Evolutionary conservation across 2,113 vertebrate species (phyloP).

Genomic region (Atlantisia rogersi): DNA sequence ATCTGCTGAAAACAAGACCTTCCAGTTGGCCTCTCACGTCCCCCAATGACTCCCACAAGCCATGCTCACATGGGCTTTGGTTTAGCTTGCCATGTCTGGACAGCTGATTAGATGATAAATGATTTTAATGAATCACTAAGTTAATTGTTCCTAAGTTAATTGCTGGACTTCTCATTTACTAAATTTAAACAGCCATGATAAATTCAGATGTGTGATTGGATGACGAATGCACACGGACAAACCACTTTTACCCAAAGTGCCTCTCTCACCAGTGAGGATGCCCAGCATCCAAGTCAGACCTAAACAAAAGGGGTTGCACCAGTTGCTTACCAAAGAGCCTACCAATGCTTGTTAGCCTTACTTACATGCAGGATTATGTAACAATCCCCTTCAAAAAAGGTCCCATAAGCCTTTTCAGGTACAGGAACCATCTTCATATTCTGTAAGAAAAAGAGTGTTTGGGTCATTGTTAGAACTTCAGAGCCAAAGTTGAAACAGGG

Average conservation of each 20-base stretch:
- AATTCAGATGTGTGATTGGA: neutral
- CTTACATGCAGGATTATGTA: slow-evolving; percentile 87
- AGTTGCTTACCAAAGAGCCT: neutral
- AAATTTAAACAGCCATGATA: neutral
- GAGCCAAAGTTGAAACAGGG: neutral
- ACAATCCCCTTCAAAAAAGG: slow-evolving; percentile 91
- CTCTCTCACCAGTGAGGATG: neutral
- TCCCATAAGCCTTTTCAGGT: slow-evolving; percentile 82
- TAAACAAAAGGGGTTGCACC: neutral
- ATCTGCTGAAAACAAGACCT: neutral
- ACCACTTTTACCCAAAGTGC: neutral
- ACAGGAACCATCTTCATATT: slow-evolving; percentile 88
- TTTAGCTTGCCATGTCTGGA: neutral
- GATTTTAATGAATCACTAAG: neutral
- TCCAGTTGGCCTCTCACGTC: neutral
- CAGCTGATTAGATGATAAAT: neutral
- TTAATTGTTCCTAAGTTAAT: neutral
- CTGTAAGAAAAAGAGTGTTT: slow-evolving; percentile 61
- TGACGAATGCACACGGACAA: neutral
- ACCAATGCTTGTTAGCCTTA: neutral
- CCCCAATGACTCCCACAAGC: neutral
- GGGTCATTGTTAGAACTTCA: neutral
- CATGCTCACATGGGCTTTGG: neutral
- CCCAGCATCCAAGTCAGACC: neutral
- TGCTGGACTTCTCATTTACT: neutral